phyloP scores from a whole-genome alignment of 1,140 invertebrate genomes.

The Scylla paramamosain region DNA sequence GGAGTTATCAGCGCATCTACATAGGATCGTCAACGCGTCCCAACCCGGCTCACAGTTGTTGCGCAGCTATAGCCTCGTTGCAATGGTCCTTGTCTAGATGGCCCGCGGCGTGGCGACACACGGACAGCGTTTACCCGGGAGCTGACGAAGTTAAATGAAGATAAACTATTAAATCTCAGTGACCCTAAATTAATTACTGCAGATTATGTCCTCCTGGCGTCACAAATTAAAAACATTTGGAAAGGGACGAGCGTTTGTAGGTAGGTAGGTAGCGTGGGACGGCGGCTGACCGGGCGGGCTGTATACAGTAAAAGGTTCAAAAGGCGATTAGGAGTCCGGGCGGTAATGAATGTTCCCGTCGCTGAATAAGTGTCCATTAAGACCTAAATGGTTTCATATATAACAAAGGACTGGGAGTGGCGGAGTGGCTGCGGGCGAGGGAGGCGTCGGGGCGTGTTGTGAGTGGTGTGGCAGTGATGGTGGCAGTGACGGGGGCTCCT shows the following conservation, averaged over 20 bases:
- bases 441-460: too few species aligned
- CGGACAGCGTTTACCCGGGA: background rate
- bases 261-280: background rate
- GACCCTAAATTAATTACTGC: background rate
- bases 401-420: constrained; percentile 10
- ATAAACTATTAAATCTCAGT: constrained; percentile 24
- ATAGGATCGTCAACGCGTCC: too few species aligned
- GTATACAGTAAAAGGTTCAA: constrained; percentile 4
- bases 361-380: constrained; percentile 14
- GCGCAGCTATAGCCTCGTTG: background rate
- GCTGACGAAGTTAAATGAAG: background rate
- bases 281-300: background rate
- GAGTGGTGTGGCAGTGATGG: too few species aligned
- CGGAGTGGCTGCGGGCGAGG: background rate
- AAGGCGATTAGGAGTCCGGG: background rate
- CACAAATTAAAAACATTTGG: background rate
- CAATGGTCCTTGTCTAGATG: background rate
- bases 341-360: background rate
- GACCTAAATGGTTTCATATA: constrained; percentile 24
- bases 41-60: background rate
- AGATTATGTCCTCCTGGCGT: background rate
- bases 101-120: background rate
- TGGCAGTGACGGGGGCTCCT: too few species aligned
- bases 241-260: background rate
- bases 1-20: too few species aligned